Conservation (phyloP, 2,888 invertebrate genomes). For the Parnassius mnemosyne region DNA sequence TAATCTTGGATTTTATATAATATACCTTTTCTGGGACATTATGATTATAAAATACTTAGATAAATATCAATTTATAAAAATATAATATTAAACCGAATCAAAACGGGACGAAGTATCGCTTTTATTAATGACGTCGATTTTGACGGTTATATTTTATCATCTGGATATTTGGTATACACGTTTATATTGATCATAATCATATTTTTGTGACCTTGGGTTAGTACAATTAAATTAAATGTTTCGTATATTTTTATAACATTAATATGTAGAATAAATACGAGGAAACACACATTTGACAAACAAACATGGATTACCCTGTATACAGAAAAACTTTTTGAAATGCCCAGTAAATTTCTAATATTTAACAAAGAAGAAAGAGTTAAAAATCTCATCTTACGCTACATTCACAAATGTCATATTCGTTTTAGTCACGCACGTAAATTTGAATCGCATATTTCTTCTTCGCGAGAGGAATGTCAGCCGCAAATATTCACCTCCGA, state of each 20-base stretch:
- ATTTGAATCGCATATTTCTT: slow-evolving; percentile 23
- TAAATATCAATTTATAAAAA: not conserved
- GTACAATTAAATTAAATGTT: not conserved
- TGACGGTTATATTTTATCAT: not conserved
- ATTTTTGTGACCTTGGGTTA: not conserved
- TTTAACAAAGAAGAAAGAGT: not conserved
- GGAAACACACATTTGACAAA: too few species aligned
- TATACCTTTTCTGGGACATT: not conserved
- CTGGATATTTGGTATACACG: not conserved
- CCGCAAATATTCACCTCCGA: slow-evolving; percentile 22
- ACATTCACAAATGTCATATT: slow-evolving; percentile 15
- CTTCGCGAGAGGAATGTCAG: slow-evolving; percentile 20
- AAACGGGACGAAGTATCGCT: not conserved
- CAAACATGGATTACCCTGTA: not conserved
- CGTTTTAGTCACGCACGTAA: slow-evolving; percentile 16
- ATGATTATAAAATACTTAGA: too few species aligned
- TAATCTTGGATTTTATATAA: slow-evolving; percentile 9
- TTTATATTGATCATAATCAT: not conserved
- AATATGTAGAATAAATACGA: too few species aligned
- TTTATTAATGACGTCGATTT: not conserved
- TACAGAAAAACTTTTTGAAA: not conserved
- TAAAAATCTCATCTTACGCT: not conserved
- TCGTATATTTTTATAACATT: not conserved
- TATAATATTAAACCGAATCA: not conserved
- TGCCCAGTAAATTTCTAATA: not conserved